A percentile compares a stretch with the other conserved stretches of the same genome.
Conservation (phyloP, 2,113 vertebrate genomes). For the Uria lomvia region DNA sequence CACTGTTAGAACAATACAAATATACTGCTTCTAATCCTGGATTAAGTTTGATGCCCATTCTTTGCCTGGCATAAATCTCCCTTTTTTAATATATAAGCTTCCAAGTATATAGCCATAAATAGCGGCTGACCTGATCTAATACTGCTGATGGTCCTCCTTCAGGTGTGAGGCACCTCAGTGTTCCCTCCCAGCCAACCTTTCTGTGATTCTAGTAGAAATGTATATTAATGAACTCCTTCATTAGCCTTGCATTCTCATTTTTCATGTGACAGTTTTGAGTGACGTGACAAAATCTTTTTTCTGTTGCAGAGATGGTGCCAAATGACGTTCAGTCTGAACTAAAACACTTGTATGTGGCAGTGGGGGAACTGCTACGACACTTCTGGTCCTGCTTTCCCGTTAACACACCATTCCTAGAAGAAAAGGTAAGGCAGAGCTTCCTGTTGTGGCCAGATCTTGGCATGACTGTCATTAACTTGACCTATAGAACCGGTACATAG, state of each 20-base stretch:
- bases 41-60: not conserved
- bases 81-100: not conserved
- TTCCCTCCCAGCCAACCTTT: not conserved
- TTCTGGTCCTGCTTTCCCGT: constrained; percentile 99
- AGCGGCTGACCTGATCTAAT: not conserved
- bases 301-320: constrained; percentile 91
- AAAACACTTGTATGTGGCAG: constrained; percentile 93
- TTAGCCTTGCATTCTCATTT: not conserved
- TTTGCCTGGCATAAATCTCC: not conserved
- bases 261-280: not conserved
- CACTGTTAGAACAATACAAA: not conserved
- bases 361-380: constrained; percentile 91
- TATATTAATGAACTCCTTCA: not conserved
- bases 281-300: not conserved
- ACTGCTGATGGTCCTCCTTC: not conserved
- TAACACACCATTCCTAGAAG: constrained; percentile 94
- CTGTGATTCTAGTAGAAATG: not conserved
- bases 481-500: not conserved
- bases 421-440: constrained; percentile 82
- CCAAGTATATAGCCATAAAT: not conserved
- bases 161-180: not conserved
- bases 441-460: not conserved
- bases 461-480: not conserved
- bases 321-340: constrained; percentile 90
- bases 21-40: not conserved